phyloP scores from a whole-genome alignment of 2,888 invertebrate genomes.

The Erynnis tages region DNA sequence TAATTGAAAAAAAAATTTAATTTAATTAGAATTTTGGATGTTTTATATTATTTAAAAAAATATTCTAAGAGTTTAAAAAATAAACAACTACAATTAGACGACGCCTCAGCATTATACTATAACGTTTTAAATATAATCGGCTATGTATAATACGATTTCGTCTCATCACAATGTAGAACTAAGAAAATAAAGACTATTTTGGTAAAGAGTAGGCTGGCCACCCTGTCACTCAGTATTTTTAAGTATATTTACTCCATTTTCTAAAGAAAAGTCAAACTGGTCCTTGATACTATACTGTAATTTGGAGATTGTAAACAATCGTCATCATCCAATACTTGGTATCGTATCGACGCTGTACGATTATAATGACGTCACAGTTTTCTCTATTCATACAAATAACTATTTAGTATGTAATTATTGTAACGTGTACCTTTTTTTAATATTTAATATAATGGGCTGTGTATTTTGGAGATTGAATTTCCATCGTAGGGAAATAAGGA shows the following conservation, averaged over 20 bases:
- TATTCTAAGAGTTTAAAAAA: too few relatives aligned
- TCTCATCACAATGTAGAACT: constrained; percentile 2
- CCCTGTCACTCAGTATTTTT: constrained; percentile 6
- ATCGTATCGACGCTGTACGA: not conserved
- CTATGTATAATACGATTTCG: not conserved
- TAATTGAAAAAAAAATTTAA: too few relatives aligned
- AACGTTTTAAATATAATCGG: not conserved
- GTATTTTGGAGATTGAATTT: constrained; percentile 18
- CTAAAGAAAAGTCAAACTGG: not conserved
- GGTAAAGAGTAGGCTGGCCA: constrained; percentile 17
- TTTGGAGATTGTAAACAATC: constrained; percentile 8
- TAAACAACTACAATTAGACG: too few relatives aligned
- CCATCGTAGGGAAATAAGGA: constrained; percentile 16
- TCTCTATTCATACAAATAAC: too few relatives aligned
- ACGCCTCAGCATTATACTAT: too few relatives aligned
- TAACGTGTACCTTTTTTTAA: not conserved
- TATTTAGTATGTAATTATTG: not conserved
- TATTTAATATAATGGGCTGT: constrained; percentile 6
- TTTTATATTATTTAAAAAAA: too few relatives aligned
- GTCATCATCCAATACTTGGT: not conserved
- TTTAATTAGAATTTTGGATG: too few relatives aligned
- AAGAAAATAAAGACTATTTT: constrained; percentile 21
- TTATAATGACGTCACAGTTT: not conserved
- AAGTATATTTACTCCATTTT: not conserved
- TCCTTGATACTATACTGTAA: not conserved